Conservation (phyloP, 2,113 vertebrate genomes). For the Neopipo cinnamomea region DNA sequence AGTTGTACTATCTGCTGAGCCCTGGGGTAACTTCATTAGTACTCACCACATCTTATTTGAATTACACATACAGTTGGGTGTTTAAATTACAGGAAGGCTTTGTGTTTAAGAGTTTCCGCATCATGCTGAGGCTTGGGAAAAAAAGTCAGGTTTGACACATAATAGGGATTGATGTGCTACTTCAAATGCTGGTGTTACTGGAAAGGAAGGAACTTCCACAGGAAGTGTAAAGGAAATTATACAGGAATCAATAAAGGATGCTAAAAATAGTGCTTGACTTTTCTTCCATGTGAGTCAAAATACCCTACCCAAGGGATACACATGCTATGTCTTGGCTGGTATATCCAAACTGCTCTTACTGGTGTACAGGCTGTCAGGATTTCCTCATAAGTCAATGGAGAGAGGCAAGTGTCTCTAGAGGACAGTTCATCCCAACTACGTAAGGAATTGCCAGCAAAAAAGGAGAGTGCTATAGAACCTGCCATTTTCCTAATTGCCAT, state of each 20-base stretch:
- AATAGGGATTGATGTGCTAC: conserved; percentile 59
- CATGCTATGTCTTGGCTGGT: background rate
- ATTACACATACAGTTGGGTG: background rate
- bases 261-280: conserved; percentile 48
- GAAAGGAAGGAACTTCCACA: conserved; percentile 64
- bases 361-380: background rate
- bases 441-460: background rate
- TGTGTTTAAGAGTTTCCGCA: conserved; percentile 63
- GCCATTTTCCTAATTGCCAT: background rate
- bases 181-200: conserved; percentile 47
- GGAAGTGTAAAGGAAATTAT: conserved; percentile 66
- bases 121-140: conserved; percentile 30
- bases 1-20: background rate
- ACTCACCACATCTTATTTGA: conserved; percentile 24
- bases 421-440: background rate
- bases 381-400: background rate
- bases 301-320: background rate
- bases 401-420: background rate
- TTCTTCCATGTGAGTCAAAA: conserved; percentile 6
- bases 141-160: conserved; percentile 53
- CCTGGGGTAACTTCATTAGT: background rate
- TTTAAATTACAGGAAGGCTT: conserved; percentile 71
- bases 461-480: background rate
- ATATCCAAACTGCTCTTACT: background rate
- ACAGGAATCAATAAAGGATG: conserved; percentile 66